phyloP scores from a whole-genome alignment of 2,113 vertebrate genomes.

The Piaya cayana region DNA sequence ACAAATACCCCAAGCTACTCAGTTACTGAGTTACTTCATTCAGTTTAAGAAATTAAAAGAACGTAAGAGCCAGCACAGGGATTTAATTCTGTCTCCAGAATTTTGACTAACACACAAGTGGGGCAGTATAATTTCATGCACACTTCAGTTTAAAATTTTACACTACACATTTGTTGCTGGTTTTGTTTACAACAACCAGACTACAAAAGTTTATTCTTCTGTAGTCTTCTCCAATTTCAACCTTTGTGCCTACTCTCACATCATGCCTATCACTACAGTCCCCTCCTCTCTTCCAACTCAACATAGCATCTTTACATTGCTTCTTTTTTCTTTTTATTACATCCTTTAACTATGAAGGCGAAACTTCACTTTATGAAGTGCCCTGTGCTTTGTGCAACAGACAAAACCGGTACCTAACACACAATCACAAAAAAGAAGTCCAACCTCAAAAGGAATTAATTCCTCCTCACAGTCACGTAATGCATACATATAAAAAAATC shows the following conservation, averaged over 20 bases:
- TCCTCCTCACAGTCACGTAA: neutral
- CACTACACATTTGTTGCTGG: neutral
- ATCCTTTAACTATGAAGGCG: neutral
- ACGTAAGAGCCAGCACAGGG: rapidly evolving
- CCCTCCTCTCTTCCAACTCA: neutral
- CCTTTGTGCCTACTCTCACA: neutral
- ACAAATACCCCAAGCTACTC: neutral
- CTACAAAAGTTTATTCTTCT: neutral
- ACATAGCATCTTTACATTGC: neutral
- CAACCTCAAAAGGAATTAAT: neutral
- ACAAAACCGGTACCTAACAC: neutral
- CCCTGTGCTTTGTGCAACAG: neutral
- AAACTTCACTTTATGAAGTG: neutral
- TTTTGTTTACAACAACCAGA: neutral
- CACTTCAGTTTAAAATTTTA: neutral
- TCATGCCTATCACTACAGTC: neutral
- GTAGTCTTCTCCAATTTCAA: neutral
- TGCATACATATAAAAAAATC: neutral
- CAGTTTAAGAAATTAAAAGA: neutral
- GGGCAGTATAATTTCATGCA: rapidly evolving
- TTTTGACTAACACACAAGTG: neutral
- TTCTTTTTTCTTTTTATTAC: neutral
- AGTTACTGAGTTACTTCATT: neutral
- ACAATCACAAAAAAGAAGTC: neutral
- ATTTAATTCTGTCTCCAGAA: neutral